Conservation (phyloP, 2,797 vertebrate genomes). For the Uromys caudimaculatus region DNA sequence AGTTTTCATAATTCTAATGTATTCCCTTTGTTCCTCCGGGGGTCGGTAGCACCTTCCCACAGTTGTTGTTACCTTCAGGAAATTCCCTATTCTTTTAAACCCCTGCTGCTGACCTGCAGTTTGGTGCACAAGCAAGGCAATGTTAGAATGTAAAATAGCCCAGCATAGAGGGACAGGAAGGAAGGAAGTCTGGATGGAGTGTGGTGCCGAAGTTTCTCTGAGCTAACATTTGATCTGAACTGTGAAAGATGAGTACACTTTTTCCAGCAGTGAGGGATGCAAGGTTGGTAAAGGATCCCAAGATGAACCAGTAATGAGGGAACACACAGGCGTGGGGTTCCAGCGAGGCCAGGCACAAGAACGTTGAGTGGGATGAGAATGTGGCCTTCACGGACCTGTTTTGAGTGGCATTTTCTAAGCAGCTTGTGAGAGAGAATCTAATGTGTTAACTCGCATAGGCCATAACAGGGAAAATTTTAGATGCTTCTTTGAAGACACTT, state of each 20-base stretch:
- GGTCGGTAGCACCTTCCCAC: neutral
- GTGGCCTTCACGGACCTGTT: neutral
- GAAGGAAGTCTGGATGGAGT: neutral
- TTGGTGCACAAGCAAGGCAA: neutral
- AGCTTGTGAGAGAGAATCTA: neutral
- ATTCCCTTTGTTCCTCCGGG: neutral
- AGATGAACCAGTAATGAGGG: neutral
- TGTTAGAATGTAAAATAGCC: accelerated
- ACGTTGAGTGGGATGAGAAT: accelerated
- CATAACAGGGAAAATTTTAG: neutral
- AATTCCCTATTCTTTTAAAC: neutral
- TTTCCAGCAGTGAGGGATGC: slow-evolving; percentile 45
- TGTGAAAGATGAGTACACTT: slow-evolving; percentile 60
- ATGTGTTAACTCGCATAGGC: neutral
- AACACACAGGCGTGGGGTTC: neutral
- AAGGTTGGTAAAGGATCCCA: neutral
- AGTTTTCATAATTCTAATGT: neutral
- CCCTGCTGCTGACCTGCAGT: neutral
- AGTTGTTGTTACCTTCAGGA: neutral
- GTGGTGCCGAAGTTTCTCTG: neutral
- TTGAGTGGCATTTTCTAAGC: neutral
- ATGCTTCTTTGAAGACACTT: neutral
- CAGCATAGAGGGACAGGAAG: neutral
- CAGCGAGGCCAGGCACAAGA: too few relatives aligned
- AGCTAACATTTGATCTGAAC: slow-evolving; percentile 57